These are phyloP conservation scores for Hydractinia echinata DNA, from an alignment of 30 jellyfish, hydroid and myxozoan genomes.

Conservation along the genomic window DNA sequence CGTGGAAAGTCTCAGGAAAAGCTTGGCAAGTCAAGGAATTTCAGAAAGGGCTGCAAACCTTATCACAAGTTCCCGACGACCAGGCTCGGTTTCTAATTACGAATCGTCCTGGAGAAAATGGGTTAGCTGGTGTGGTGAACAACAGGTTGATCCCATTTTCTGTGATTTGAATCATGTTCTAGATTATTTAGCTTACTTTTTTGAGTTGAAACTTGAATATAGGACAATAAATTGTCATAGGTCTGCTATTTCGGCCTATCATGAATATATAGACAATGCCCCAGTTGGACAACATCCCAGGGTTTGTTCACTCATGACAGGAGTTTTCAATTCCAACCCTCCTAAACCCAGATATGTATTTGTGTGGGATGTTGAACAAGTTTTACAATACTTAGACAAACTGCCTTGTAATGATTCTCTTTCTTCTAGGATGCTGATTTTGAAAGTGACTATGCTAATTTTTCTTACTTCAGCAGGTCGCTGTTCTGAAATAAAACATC, in stretches of 20 bases:
- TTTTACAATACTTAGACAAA: not conserved
- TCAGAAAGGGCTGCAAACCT: slow-evolving; percentile 35
- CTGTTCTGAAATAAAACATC: slow-evolving; percentile 27
- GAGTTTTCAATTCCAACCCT: slow-evolving; percentile 6
- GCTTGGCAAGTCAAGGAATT: slow-evolving; percentile 11
- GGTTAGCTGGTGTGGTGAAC: slow-evolving; percentile 35
- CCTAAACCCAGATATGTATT: slow-evolving; percentile 12
- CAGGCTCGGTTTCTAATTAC: slow-evolving; percentile 32
- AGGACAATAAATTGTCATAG: slow-evolving; percentile 27
- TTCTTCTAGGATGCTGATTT: slow-evolving; percentile 13
- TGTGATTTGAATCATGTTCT: slow-evolving; percentile 9
- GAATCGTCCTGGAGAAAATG: slow-evolving; percentile 49
- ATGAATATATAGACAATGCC: slow-evolving; percentile 24
- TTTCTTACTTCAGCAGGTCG: slow-evolving; percentile 37
- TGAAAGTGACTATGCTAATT: slow-evolving; percentile 20
- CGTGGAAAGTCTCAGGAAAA: slow-evolving; percentile 30
- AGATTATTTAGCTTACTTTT: slow-evolving; percentile 6
- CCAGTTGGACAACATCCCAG: slow-evolving; percentile 42
- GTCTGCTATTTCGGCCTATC: slow-evolving; percentile 42
- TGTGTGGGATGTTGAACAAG: slow-evolving; percentile 38
- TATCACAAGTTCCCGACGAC: slow-evolving; percentile 34
- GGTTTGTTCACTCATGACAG: slow-evolving; percentile 23
- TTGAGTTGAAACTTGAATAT: slow-evolving; percentile 8
- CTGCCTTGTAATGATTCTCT: slow-evolving; percentile 9
- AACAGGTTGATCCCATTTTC: slow-evolving; percentile 23